Percentiles rank a stretch among this genome's conserved stretches.
Evolutionary conservation across 2,797 vertebrate genomes (phyloP).

Genomic region (Epinephelus coioides): DNA sequence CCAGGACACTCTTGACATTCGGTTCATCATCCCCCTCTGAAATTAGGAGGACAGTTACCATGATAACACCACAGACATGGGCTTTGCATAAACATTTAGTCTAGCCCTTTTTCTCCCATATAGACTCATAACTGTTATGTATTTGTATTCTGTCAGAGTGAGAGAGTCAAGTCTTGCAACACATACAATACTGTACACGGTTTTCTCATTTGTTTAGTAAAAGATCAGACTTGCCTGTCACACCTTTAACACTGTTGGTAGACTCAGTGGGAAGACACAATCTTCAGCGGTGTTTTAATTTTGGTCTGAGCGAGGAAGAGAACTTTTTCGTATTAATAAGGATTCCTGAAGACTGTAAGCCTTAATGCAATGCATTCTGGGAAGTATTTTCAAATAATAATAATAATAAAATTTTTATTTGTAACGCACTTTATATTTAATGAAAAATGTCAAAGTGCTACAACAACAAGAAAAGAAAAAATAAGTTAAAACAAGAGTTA

Average conservation of each 20-base stretch:
- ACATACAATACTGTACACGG: slow-evolving; percentile 60
- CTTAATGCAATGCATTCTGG: too few relatives aligned
- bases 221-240: slow-evolving; percentile 54
- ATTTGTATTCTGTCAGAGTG: slow-evolving; percentile 35
- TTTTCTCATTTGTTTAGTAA: slow-evolving; percentile 48
- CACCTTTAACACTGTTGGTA: slow-evolving; percentile 60
- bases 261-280: slow-evolving; percentile 66
- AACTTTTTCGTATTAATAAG: too few relatives aligned
- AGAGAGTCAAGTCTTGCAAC: slow-evolving; percentile 39
- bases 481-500: too few relatives aligned
- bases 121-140: slow-evolving; percentile 49
- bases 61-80: slow-evolving; percentile 54
- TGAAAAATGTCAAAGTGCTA: too few relatives aligned
- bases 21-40: slow-evolving; percentile 16
- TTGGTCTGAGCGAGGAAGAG: too few relatives aligned
- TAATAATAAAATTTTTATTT: too few relatives aligned
- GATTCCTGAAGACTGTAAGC: too few relatives aligned
- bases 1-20: slow-evolving; percentile 5
- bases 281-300: too few relatives aligned
- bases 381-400: too few relatives aligned
- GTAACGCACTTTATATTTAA: too few relatives aligned
- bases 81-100: slow-evolving; percentile 77
- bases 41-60: too few relatives aligned
- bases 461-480: too few relatives aligned
- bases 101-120: slow-evolving; percentile 67